Conservation (phyloP, 2,888 invertebrate genomes). For the Rhingia campestris region DNA sequence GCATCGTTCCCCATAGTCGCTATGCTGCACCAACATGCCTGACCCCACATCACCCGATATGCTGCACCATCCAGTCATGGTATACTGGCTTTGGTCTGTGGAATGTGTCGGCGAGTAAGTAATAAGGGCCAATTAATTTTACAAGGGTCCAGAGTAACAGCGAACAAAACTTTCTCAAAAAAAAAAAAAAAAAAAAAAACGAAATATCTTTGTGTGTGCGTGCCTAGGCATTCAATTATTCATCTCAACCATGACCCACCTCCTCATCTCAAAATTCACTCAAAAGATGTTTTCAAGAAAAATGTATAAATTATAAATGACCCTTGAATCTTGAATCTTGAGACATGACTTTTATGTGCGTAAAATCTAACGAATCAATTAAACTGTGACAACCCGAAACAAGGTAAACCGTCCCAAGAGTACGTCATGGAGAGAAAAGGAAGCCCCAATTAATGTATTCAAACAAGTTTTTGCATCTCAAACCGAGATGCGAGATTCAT, state of each 20-base stretch:
- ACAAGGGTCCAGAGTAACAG: constrained; percentile 3
- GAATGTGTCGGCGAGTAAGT: constrained; percentile 31
- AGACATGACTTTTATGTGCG: background rate
- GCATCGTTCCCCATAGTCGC: constrained; percentile 1
- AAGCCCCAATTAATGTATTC: constrained; percentile 11
- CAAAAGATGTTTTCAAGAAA: background rate
- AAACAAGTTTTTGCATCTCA: constrained; percentile 34
- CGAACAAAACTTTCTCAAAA: constrained; percentile 22
- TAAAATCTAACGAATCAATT: constrained; percentile 26
- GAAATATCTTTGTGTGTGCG: constrained; percentile 3
- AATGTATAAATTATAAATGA: constrained; percentile 16
- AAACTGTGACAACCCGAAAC: constrained; percentile 15
- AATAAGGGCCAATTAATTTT: constrained; percentile 45
- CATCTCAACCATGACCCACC: constrained; percentile 1
- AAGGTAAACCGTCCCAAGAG: constrained; percentile 16
- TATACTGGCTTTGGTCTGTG: background rate
- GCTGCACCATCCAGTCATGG: background rate
- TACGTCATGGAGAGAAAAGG: background rate
- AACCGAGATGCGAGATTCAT: constrained; percentile 19
- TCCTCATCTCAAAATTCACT: background rate
- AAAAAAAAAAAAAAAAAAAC: constrained; percentile 1
- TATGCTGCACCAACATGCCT: constrained; percentile 9
- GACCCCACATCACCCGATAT: constrained; percentile 10
- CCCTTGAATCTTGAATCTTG: background rate
- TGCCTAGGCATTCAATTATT: constrained; percentile 45